phyloP scores from a whole-genome alignment of 2,888 invertebrate species.

The Meteorus colon region DNA sequence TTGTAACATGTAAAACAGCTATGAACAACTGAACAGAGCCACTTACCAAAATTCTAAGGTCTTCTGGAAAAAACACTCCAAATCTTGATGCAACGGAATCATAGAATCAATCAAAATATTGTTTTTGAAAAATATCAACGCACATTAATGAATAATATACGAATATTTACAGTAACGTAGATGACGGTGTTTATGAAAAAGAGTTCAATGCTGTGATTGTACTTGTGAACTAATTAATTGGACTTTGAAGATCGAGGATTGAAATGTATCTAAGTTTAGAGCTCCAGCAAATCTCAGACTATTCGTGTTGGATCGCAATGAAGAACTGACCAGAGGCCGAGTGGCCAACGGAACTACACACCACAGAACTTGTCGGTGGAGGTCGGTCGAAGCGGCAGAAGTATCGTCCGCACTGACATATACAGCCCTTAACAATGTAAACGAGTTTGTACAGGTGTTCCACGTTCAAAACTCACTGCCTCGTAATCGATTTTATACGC shows the following conservation, averaged over 20 bases:
- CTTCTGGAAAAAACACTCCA: background rate
- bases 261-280: background rate
- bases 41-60: background rate
- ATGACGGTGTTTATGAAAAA: too few relatives aligned
- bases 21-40: slow-evolving; percentile 15
- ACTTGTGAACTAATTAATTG: slow-evolving; percentile 45
- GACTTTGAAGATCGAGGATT: slow-evolving; percentile 37
- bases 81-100: background rate
- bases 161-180: too few relatives aligned
- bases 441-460: slow-evolving; percentile 37
- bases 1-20: background rate
- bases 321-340: slow-evolving; percentile 41
- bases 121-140: slow-evolving; percentile 7
- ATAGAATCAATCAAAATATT: background rate
- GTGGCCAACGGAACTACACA: slow-evolving; percentile 39
- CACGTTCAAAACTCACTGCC: slow-evolving; percentile 31
- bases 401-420: slow-evolving; percentile 37
- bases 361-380: slow-evolving; percentile 31
- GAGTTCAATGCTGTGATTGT: background rate
- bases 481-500: slow-evolving; percentile 17
- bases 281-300: slow-evolving; percentile 14
- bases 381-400: slow-evolving; percentile 29
- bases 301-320: slow-evolving; percentile 34
- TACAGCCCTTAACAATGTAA: slow-evolving; percentile 18
- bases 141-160: background rate